These are phyloP conservation scores for Eurytoma adleriae DNA, from an alignment of 2,888 invertebrate genomes.

Conservation along the genomic window DNA sequence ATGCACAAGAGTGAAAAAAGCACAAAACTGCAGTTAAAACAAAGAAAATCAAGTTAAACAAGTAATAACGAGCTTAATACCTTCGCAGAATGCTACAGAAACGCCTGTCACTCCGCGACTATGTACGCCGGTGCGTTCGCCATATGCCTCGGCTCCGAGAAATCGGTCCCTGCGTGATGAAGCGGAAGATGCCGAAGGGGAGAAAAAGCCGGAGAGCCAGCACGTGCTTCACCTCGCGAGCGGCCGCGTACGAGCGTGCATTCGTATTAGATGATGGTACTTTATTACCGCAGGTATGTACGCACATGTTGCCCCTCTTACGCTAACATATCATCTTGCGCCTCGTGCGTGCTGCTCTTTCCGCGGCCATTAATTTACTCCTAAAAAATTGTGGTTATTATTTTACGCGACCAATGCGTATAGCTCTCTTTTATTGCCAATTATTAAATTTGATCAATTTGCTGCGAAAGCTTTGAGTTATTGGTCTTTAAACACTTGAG, in stretches of 20 bases:
- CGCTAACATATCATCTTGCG: background rate
- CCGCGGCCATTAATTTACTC: background rate
- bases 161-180: background rate
- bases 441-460: too few relatives aligned
- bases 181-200: conserved; percentile 18
- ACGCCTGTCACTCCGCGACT: conserved; percentile 7
- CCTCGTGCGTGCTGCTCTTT: background rate
- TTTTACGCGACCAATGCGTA: background rate
- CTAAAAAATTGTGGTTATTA: background rate
- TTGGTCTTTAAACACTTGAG: too few relatives aligned
- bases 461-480: too few relatives aligned
- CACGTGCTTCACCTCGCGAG: conserved; percentile 9
- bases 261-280: background rate
- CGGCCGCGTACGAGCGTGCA: background rate
- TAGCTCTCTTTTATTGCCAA: too few relatives aligned
- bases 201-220: background rate
- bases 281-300: conserved; percentile 17
- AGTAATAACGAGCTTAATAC: conserved; percentile 1
- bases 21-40: too few relatives aligned
- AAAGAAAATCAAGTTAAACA: too few relatives aligned
- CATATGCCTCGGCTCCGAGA: conserved; percentile 20
- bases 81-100: background rate
- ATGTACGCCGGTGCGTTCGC: background rate
- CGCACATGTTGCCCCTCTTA: conserved; percentile 4
- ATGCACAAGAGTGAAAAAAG: too few relatives aligned